Base-by-base conservation (phyloP, 2,113 vertebrate species). In the Ochotona princeps region DNA sequence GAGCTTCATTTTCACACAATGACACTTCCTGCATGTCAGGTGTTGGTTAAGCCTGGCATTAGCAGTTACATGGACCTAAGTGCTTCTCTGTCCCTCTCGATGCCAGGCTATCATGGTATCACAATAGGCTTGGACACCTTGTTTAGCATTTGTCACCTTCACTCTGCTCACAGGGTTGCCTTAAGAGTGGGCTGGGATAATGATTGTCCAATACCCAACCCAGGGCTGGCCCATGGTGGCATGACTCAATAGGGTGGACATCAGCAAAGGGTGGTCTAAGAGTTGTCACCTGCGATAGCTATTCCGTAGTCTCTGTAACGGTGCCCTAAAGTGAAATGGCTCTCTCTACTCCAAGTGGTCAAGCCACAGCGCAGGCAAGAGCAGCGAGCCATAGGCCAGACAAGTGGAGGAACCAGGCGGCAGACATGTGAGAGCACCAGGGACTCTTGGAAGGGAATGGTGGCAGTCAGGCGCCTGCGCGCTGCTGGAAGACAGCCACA, bases 381-480 rank as follows among this genome's bases (percentile, higher is more conserved):
- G 32, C 30, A 13, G 57, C 13, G 69, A 6, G 8, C 26, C 3
- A 0, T 44, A 38, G 23, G 26, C 1, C 17, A 57, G 35, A 20
- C 11, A 26, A 35, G 51, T 69, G 8, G 38, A 0, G 0, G 30
- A 15, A 57, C 54, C 38, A 44, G 38, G 38, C 38, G 38, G 38
- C 38, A 44, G 38, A 44, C 38, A 44, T 44, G 38, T 57, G 54
- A 57, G 54, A 57, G 54, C 2, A 10, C 13, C 54, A 54, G 12
- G 2, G 54, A 18, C 47, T 10, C 4, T 4, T 1, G 60, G 38
- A 8, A 21, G 73, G 67, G 49, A 47, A 1, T 23, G 0, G 17
- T 15, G 8, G 21, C 25, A 7, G 12, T 11, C 35, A 8, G 28
- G 35, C 12, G 0, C 12, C 44, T 0, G 2, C 60, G n/a, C 1